Evolutionary conservation across 2,797 vertebrate species (phyloP).

Genomic region (Lycodopsis pacificus): DNA sequence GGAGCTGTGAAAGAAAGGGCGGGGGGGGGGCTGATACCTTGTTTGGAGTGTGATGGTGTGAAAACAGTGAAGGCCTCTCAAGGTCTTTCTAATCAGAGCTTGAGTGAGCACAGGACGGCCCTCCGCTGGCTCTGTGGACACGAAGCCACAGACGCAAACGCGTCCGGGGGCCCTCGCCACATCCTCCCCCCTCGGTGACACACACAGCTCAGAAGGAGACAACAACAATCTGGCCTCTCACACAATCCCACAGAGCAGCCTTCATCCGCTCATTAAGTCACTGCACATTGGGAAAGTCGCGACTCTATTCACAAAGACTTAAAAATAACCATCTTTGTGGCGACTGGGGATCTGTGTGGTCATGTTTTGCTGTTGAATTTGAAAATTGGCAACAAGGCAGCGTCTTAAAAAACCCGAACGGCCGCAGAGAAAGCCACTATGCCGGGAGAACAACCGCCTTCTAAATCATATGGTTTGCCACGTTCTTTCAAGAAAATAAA

Average conservation of each 20-base stretch:
- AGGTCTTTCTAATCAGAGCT: conserved; percentile 51
- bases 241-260: conserved; percentile 28
- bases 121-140: conserved; percentile 22
- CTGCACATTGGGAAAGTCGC: not conserved
- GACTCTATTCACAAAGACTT: not conserved
- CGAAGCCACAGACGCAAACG: conserved; percentile 63
- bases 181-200: conserved; percentile 44
- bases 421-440: conserved; percentile 21
- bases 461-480: conserved; percentile 35
- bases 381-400: conserved; percentile 32
- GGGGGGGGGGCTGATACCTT: not conserved
- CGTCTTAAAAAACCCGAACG: conserved; percentile 2
- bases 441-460: conserved; percentile 31
- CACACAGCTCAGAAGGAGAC: conserved; percentile 52
- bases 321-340: conserved; percentile 42
- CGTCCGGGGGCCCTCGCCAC: conserved; percentile 29
- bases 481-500: conserved; percentile 47
- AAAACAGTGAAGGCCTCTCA: not conserved
- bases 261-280: conserved; percentile 30
- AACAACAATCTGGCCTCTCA: conserved; percentile 46
- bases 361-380: conserved; percentile 24
- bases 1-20: conserved; percentile 1
- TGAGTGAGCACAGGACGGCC: conserved; percentile 29
- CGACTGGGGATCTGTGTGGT: conserved; percentile 18
- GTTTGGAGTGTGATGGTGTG: conserved; percentile 31